A percentile compares a stretch with the other conserved stretches of the same genome.
Conservation (phyloP, 2,113 vertebrate species). For the Gila orcuttii region DNA sequence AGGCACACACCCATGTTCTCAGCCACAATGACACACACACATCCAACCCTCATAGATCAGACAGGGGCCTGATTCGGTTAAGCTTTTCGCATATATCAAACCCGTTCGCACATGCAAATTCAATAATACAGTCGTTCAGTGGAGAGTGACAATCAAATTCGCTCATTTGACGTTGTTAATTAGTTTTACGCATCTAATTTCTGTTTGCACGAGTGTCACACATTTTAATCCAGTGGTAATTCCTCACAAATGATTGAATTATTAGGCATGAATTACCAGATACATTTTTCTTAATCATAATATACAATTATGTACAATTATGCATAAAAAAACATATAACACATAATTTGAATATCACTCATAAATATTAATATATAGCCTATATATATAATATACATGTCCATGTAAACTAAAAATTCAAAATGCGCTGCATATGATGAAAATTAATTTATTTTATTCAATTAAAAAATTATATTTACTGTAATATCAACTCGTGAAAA, state of each 20-base stretch:
- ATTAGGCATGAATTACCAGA: neutral
- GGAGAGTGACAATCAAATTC: neutral
- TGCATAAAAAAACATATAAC: neutral
- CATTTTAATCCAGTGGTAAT: neutral
- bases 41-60: neutral
- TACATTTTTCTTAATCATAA: too few species aligned
- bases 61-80: neutral
- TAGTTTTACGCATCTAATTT: slow-evolving; percentile 12
- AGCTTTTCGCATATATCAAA: slow-evolving; percentile 5
- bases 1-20: slow-evolving; percentile 28
- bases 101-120: neutral
- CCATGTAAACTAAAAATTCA: too few species aligned
- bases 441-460: neutral
- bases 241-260: neutral
- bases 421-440: neutral
- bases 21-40: neutral
- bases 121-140: neutral
- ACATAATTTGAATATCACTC: neutral
- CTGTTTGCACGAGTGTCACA: neutral
- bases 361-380: neutral
- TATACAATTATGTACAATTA: neutral
- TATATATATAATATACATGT: too few species aligned
- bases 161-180: slow-evolving; percentile 2
- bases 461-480: neutral
- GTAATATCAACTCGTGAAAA: neutral